Evolutionary conservation across 2,797 vertebrate species (phyloP), one percentile per base, ranked within the genome.

Genomic region (Crocodylus rhombifer): DNA sequence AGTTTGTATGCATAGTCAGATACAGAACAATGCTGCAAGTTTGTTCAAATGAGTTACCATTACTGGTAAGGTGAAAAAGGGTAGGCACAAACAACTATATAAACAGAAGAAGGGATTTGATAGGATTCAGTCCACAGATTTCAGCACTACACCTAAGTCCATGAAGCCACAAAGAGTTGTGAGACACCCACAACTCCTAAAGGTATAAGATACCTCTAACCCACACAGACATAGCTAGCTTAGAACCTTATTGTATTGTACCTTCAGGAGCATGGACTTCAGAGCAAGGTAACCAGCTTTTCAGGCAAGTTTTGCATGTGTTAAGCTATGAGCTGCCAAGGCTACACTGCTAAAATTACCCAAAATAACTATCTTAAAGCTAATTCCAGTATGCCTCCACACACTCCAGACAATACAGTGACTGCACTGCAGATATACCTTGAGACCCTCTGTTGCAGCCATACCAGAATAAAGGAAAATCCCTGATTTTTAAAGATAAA

Each of bases 1-100:
- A 5, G 14, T 56, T 60, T 0, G 1, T 2, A 28, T 9, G 12
- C 1, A 0, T 6, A 16, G 62, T 86, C 82, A 82, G 26, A 2
- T 25, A 25, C 6, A 7, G 25, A 82, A 76, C 18, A 28, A 88
- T 33, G 4, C 61, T 30, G 30, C 30, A 30, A 30, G 30, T 30
- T 9, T 42, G 55, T 75, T 89, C 60, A 76, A 58, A 71, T 16
- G 6, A 82, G 12, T 67, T 76, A 85, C 58, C 10, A 14, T 67
- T 57, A 58, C 11, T 80, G 51, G 64, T 21, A 87, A 85, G 30
- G 20, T 5, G 36, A 71, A 21, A 42, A 71, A 71, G 42, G 18
- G 21, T 23, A 23, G 65, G 5, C 25, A 28, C 71, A 77, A 26
- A 5, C 23, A 60, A 7, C 2, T n/a, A 77, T 63, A 36, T 33